phyloP scores from a whole-genome alignment of 2,797 vertebrate genomes.

The Amphiprion clarkii region DNA sequence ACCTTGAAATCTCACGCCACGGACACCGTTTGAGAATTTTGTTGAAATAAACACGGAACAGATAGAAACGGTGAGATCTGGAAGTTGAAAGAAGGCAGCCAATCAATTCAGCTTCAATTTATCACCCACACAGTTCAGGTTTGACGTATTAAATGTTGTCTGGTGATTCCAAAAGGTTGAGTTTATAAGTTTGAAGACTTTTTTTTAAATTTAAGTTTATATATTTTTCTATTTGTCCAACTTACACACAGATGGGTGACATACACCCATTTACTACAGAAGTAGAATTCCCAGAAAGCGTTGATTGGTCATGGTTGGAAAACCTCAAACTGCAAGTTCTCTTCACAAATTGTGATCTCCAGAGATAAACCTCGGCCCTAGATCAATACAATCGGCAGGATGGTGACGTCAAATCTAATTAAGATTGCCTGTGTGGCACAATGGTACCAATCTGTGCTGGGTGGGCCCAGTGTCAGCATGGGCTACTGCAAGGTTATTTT shows the following conservation, averaged over 20 bases:
- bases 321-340: constrained; percentile 53
- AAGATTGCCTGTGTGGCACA: constrained; percentile 77
- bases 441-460: constrained; percentile 77
- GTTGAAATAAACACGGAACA: constrained; percentile 40
- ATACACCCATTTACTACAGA: constrained; percentile 21
- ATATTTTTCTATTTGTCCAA: not conserved
- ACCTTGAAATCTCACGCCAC: constrained; percentile 56
- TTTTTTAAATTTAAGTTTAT: not conserved
- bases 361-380: constrained; percentile 58
- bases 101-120: constrained; percentile 27
- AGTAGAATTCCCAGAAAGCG: constrained; percentile 32
- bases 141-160: constrained; percentile 9
- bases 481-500: constrained; percentile 72
- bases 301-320: constrained; percentile 68
- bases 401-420: constrained; percentile 83
- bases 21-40: constrained; percentile 51
- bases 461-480: constrained; percentile 71
- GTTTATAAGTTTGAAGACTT: not conserved
- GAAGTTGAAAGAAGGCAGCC: constrained; percentile 9
- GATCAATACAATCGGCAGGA: constrained; percentile 73
- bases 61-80: constrained; percentile 9
- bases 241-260: constrained; percentile 19
- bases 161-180: too few relatives aligned
- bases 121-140: not conserved
- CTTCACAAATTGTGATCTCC: constrained; percentile 73